Evolutionary conservation across 2,797 vertebrate species (phyloP).

Genomic region (Gymnodraco acuticeps): DNA sequence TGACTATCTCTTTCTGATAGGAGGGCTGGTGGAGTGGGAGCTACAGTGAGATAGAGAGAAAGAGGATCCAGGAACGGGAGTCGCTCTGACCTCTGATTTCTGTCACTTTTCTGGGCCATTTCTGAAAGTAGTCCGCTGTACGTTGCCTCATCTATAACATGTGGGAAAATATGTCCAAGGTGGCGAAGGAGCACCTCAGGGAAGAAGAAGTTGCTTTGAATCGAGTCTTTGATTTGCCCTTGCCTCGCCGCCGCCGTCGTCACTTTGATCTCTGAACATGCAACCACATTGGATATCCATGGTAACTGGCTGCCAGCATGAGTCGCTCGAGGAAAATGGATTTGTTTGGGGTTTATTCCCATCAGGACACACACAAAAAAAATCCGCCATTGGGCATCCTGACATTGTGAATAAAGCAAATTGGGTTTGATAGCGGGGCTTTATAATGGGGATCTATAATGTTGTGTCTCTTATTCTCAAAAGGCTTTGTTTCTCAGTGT

Average conservation of each 20-base stretch:
- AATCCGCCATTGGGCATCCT: conserved; percentile 46
- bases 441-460: conserved; percentile 60
- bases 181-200: conserved; percentile 48
- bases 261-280: conserved; percentile 67
- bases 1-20: conserved; percentile 71
- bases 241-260: conserved; percentile 27
- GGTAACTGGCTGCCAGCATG: conserved; percentile 60
- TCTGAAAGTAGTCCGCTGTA: conserved; percentile 22
- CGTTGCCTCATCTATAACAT: conserved; percentile 26
- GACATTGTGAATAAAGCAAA: conserved; percentile 70
- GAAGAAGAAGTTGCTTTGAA: conserved; percentile 56
- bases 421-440: conserved; percentile 59
- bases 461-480: conserved; percentile 47
- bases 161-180: conserved; percentile 47
- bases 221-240: conserved; percentile 65
- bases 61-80: conserved; percentile 28
- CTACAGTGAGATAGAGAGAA: conserved; percentile 31
- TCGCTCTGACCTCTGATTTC: conserved; percentile 49
- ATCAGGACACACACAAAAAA: conserved; percentile 36
- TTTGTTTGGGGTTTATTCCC: conserved; percentile 70
- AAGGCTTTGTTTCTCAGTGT: conserved; percentile 45
- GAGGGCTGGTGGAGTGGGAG: conserved; percentile 33
- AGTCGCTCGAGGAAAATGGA: conserved; percentile 64
- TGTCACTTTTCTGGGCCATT: conserved; percentile 41
- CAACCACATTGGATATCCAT: conserved; percentile 65